Base-by-base conservation (phyloP, 2,797 vertebrate species). In the Typhlichthys eigenmanni region DNA sequence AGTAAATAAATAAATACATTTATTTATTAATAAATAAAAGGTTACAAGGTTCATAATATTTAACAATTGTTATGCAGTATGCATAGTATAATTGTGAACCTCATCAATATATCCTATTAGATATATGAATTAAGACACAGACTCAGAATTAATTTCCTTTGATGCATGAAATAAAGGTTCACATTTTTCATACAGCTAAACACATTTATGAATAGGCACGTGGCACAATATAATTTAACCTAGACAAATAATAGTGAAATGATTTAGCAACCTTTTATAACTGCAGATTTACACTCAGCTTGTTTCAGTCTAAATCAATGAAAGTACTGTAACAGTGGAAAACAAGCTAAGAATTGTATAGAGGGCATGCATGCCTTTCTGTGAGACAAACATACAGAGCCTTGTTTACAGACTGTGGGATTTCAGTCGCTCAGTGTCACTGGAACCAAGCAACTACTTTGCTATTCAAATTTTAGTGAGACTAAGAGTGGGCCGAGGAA, bases 401-500 rank as follows among this genome's bases (percentile, higher is more conserved):
- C 78, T 87, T 89, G 85, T 88, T 86, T 83, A 74, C 62, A 56
- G 57, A 65, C 66, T 70, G 86, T 84, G 75, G 79, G 85, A 85
- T 80, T 82, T 80, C 66, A 79, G 76, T 74, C 79, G 68, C 81
- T 71, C 62, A 81, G 62, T 63, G 58, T 85, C 82, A 79, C 71
- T 80, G 1, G n/a, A 59, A 74, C 54, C 51, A 43, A 58, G 55
- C 51, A 58, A 74, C 88, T 89, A 71, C 74, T 93, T 93, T 93
- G 91, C 83, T 82, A 92, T 88, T 92, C 91, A 92, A 93, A 93
- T 93, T 71, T 76, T 63, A 63, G 65, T 55, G 34, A 19, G 72
- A 58, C 5, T 5, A 16, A 10, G 55, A 77, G 58, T 70, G 67
- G 17, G 62, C 9, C 13, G 12, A 52, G 29, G 14, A 34, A 17